Base-by-base conservation (phyloP, 1,140 invertebrate genomes). In the Semibalanus balanoides region DNA sequence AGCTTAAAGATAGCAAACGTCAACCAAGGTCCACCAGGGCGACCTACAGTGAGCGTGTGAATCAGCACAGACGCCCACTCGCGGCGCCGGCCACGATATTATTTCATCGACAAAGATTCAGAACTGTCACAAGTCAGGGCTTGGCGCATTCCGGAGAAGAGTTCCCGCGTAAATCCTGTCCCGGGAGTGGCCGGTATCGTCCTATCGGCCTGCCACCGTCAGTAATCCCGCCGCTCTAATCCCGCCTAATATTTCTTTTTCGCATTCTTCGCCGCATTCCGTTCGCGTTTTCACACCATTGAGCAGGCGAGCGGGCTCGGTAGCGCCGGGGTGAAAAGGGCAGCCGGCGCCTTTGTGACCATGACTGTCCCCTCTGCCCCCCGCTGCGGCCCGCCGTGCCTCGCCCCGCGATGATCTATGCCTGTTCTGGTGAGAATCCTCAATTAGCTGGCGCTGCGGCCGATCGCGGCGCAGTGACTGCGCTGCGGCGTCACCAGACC, bases 201-300 rank as follows among this genome's bases (percentile, higher is more conserved):
- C 22, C 51, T 64, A 64, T 64, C 51, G 22, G 51, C 5, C 51
- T 64, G 22, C 51, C 51, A 64, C 51, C 51, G 11, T 19, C 22
- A 3, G 22, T 64, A 64, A 64, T 64, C 51, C 51, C 51, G 14
- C 14, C 9, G 3, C 14, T 22, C 51, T 64, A 64, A 64, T 64
- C 51, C 51, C 51, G 51, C 11, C 51, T 64, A 64, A 64, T 64
- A 64, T 64, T 64, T 64, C 51, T 64, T 64, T 64, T 64, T 64
- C 51, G 22, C 51, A 64, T 64, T 64, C 51, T 64, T 64, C 51
- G 14, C 11, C 22, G 51, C 51, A 64, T 64, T 64, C 51, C 51
- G 51, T 64, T 64, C 51, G 51, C 51, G 51, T 64, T 64, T 64
- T 64, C 51, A 64, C 51, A 64, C 51, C 51, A 64, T 64, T 64